Evolutionary conservation across 1,140 invertebrate species (phyloP).

Genomic region (Acarapis woodi): DNA sequence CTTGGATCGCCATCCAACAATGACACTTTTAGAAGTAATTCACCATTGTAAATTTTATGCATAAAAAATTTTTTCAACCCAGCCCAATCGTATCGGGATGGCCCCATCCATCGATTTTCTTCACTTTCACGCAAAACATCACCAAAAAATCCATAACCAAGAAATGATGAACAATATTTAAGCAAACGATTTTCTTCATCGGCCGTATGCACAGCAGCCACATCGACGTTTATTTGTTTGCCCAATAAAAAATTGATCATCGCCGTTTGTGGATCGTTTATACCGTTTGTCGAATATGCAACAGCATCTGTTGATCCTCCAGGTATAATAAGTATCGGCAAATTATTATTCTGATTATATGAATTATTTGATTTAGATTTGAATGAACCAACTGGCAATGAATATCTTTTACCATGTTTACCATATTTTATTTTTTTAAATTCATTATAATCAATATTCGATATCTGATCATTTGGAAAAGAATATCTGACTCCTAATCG

Average conservation of each 20-base stretch:
- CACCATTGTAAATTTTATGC: constrained; percentile 38
- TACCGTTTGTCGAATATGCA: constrained; percentile 27
- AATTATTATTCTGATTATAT: constrained; percentile 24
- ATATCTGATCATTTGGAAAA: no score
- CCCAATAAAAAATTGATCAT: constrained; percentile 50
- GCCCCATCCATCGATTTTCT: constrained; percentile 56
- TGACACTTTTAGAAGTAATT: constrained; percentile 25
- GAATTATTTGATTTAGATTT: no score
- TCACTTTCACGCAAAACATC: constrained; percentile 55
- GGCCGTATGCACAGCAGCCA: constrained; percentile 39
- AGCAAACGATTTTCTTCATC: constrained; percentile 23
- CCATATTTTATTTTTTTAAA: no score
- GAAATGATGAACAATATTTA: constrained; percentile 40
- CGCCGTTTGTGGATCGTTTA: constrained; percentile 43
- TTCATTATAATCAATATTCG: no score
- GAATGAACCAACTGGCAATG: no score
- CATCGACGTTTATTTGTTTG: constrained; percentile 23
- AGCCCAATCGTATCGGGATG: constrained; percentile 51
- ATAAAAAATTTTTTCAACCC: constrained; percentile 38
- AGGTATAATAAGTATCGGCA: constrained; percentile 41
- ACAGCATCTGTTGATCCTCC: constrained; percentile 21
- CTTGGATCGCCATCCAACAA: constrained; percentile 15
- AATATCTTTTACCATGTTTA: no score
- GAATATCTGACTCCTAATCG: no score
- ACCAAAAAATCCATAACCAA: constrained; percentile 63